These are phyloP conservation scores for Carcharodon carcharias DNA, from an alignment of 2,797 vertebrate genomes.

Conservation along the genomic window DNA sequence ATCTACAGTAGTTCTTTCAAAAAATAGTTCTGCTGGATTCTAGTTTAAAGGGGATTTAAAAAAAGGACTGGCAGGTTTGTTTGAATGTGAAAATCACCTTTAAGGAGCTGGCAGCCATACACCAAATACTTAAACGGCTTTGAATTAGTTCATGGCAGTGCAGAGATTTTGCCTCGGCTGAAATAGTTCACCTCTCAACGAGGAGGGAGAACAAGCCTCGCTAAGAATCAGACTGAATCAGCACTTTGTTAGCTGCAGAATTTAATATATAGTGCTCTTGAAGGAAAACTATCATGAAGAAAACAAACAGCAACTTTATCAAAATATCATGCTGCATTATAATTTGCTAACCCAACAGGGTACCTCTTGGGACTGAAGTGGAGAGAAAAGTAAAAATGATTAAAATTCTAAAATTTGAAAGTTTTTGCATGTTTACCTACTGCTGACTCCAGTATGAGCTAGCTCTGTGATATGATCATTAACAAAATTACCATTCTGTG, in stretches of 20 bases:
- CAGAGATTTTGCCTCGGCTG: neutral
- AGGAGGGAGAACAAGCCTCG: neutral
- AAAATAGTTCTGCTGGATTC: neutral
- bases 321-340: neutral
- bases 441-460: neutral
- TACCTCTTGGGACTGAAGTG: neutral
- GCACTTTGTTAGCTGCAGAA: neutral
- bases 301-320: neutral
- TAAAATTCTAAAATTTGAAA: neutral
- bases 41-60: neutral
- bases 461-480: neutral
- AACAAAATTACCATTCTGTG: neutral
- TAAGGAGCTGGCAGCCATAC: neutral
- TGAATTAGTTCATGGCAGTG: neutral
- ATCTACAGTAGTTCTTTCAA: neutral
- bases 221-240: neutral
- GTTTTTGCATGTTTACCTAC: neutral
- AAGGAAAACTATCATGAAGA: neutral
- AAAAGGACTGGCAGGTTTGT: too few species aligned
- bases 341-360: neutral
- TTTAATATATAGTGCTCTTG: neutral
- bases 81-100: neutral
- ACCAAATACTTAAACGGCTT: neutral
- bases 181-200: neutral
- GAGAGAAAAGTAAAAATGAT: neutral